Conservation (phyloP, 2,797 vertebrate species). For the Valencia hispanica region DNA sequence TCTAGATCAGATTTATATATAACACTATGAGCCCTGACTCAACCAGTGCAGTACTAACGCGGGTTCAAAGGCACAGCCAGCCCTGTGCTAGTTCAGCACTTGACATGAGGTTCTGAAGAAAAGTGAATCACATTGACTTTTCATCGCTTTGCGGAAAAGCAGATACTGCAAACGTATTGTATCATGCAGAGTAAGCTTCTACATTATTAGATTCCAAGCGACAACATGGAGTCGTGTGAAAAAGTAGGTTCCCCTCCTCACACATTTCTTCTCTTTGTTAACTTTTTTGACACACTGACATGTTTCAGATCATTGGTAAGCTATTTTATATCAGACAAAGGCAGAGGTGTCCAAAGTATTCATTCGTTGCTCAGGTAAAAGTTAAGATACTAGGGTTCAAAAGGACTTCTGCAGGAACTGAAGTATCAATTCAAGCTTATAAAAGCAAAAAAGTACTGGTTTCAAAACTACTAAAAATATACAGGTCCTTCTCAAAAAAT, state of each 20-base stretch:
- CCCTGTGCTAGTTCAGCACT: conserved; percentile 38
- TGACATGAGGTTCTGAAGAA: conserved; percentile 48
- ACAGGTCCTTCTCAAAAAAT: too few relatives aligned
- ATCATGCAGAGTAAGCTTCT: conserved; percentile 43
- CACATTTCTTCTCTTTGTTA: not conserved
- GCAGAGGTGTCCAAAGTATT: too few relatives aligned
- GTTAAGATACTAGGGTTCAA: too few relatives aligned
- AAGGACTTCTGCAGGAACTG: too few relatives aligned
- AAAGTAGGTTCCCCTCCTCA: not conserved
- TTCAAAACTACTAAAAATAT: too few relatives aligned
- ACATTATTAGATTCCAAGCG: conserved; percentile 47
- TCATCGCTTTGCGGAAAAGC: conserved; percentile 40
- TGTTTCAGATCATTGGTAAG: not conserved
- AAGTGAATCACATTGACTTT: conserved; percentile 49
- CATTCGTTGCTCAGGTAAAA: too few relatives aligned
- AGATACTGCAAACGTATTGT: conserved; percentile 26
- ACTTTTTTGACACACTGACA: not conserved
- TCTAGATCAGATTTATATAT: conserved; percentile 50
- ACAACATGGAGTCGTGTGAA: conserved; percentile 10
- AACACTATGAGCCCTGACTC: conserved; percentile 11
- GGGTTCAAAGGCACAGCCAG: conserved; percentile 60
- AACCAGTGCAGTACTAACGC: conserved; percentile 29
- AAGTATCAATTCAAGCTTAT: too few relatives aligned
- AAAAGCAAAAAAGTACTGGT: too few relatives aligned
- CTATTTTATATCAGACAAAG: not conserved